Evolutionary conservation across 2,888 invertebrate genomes (phyloP), one percentile per base, ranked within the genome.

Genomic region (Julus scanicus): DNA sequence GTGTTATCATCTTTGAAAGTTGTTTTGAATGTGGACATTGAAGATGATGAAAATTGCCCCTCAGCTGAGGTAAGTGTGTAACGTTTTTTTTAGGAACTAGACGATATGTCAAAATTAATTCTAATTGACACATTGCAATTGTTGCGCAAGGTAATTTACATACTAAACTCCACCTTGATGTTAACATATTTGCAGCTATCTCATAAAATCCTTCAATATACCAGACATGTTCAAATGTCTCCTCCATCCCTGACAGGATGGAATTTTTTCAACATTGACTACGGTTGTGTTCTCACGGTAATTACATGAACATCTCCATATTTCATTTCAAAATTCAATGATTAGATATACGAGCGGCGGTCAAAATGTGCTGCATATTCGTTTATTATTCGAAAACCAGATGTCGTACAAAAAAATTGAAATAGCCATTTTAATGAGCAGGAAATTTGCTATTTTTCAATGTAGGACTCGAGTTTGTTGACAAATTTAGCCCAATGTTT

Each of bases 1-100:
- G 71, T 71, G 8, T n/a, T 71, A 29, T 71, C 71, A 29, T 71
- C 71, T 4, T 29, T 71, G 71, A 71, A 71, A 71, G 71, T 71
- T 71, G 29, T 71, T 20, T 29, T 71, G 1, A 71, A 71, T 71
- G 20, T 71, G 8, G 71, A 71, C 29, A 1, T 29, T 71, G 71
- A 71, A 29, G 71, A 71, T 71, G 71, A 71, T 9, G 8, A 4
- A 20, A 20, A 71, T 71, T 29, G 29, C 1, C 71, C 71, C 5
- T 29, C 71, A 71, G 71, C 71, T 71, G 71, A 71, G 71, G 71
- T 71, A 71, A 17, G 20, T n/a, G 17, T n/a, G 2, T 63, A n/a
- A n/a, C n/a, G 2, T 53, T 53, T 15, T 53, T 53, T 53, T 53
- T 4, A 44, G 44, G 6, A 44, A 44, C 6, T 44, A 44, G 44